These are phyloP conservation scores for Aspiorhynchus laticeps DNA, from an alignment of 2,113 vertebrate genomes.

Conservation along the genomic window DNA sequence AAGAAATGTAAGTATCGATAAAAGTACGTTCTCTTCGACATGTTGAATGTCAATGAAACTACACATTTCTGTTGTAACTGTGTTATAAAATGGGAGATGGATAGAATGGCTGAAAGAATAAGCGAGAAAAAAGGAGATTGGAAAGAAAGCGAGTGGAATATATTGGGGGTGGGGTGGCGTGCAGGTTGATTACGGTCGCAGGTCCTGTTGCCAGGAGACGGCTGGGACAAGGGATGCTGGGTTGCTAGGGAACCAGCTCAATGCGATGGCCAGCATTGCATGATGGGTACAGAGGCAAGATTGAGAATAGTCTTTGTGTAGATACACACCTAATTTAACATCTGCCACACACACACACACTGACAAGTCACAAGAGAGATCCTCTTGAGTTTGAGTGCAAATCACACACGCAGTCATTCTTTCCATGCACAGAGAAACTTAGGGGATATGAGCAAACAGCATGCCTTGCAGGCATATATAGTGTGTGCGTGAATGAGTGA, in stretches of 20 bases:
- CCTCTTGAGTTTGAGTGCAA: slow-evolving; percentile 21
- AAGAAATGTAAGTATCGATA: neutral
- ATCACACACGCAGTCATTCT: slow-evolving; percentile 26
- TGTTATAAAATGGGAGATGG: slow-evolving; percentile 54
- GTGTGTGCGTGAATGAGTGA: slow-evolving; percentile 20
- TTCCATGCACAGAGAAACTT: slow-evolving; percentile 26
- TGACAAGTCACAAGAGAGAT: slow-evolving; percentile 14
- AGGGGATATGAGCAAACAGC: slow-evolving; percentile 10
- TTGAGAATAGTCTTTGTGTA: slow-evolving; percentile 71
- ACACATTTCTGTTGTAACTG: slow-evolving; percentile 47
- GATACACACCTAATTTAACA: slow-evolving; percentile 34
- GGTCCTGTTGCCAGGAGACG: slow-evolving; percentile 80
- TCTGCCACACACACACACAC: slow-evolving; percentile 28
- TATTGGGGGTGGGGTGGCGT: slow-evolving; percentile 63
- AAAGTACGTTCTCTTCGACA: neutral
- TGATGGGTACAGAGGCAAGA: slow-evolving; percentile 71
- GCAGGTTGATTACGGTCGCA: slow-evolving; percentile 80
- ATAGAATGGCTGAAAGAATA: slow-evolving; percentile 35
- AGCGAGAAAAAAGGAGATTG: slow-evolving; percentile 51
- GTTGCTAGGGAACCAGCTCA: slow-evolving; percentile 77
- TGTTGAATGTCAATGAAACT: neutral
- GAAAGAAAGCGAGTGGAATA: slow-evolving; percentile 53
- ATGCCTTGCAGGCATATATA: neutral
- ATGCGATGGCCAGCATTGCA: slow-evolving; percentile 76
- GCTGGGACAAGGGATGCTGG: slow-evolving; percentile 77